Percentiles rank a stretch among this genome's conserved stretches.
Conservation (phyloP, 2,888 invertebrate genomes). For the Pseudococcus jackbeardsleyi region DNA sequence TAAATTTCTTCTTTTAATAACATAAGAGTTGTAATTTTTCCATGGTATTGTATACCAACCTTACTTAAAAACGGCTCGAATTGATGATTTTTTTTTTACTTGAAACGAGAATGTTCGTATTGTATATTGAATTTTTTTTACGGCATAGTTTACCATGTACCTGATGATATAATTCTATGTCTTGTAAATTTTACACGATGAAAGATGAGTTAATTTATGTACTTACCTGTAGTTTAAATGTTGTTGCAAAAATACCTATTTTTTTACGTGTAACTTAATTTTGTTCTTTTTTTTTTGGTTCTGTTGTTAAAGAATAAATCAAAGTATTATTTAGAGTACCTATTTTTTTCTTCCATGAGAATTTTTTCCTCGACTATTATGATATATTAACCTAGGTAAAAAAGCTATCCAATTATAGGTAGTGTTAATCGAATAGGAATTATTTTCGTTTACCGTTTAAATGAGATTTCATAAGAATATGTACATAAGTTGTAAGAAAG, state of each 20-base stretch:
- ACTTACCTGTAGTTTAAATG: not conserved
- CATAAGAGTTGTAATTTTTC: not conserved
- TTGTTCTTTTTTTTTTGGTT: not conserved
- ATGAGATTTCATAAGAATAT: not conserved
- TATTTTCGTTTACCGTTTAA: too few relatives aligned
- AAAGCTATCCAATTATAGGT: too few relatives aligned
- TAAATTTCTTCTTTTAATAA: not conserved
- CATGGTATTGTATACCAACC: not conserved
- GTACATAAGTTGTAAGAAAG: not conserved
- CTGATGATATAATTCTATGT: conserved; percentile 7
- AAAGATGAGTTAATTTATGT: not conserved
- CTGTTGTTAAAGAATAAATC: not conserved
- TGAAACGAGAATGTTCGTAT: not conserved
- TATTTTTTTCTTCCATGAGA: not conserved
- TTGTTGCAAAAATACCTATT: not conserved
- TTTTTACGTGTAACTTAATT: not conserved
- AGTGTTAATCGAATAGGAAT: too few relatives aligned
- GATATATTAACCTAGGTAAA: not conserved
- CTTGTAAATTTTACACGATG: conserved; percentile 1
- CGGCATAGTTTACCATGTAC: conserved; percentile 20
- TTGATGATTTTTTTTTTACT: not conserved
- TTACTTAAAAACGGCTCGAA: not conserved
- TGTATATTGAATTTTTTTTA: not conserved
- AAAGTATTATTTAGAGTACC: not conserved
- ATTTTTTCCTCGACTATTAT: not conserved